Base-by-base conservation (phyloP, 2,113 vertebrate genomes). In the Rhinogobius similis region DNA sequence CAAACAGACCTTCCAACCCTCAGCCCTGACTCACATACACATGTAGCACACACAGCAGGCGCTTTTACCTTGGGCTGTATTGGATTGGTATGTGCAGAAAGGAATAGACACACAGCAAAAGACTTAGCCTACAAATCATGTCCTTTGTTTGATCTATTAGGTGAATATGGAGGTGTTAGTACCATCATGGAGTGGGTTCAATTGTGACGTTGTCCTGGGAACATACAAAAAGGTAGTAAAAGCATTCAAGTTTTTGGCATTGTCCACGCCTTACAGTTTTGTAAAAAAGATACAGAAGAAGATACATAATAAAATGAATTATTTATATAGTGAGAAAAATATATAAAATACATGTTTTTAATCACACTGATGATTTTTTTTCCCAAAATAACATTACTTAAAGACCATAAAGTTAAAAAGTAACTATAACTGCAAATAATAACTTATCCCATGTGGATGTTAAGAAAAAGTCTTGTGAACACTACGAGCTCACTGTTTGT, bases 61-160 rank as follows among this genome's bases (percentile, higher is more conserved):
- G 79, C 88, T 89, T 83, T 58, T 58, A 88, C 90, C 88, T 87
- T 83, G 82, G 90, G 90, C 89, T 88, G 78, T 90, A 87, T 92
- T 90, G 87, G 87, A 91, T 91, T 92, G 87, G 87, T 91, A 89
- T 88, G 87, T 82, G 79, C 77, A 85, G 87, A 75, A 89, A 68
- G 83, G 89, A 86, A 87, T 77, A 89, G 79, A 77, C 56, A 72
- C 85, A 87, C 84, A 87, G 89, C 87, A 88, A 90, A 91, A 89
- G 86, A 90, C 90, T 92, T 91, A 87, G 88, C 89, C 90, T 91
- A 90, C 91, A 92, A 92, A 92, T 92, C 82, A 92, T 91, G 90
- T 91, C 88, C 89, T 92, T 91, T 92, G 89, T 92, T 90, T 91
- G 83, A 90, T 92, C 86, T 79, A 90, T 87, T 88, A 91, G 82